These are phyloP conservation scores for Halesus radiatus DNA, from an alignment of 1,140 invertebrate species.

Conservation along the genomic window DNA sequence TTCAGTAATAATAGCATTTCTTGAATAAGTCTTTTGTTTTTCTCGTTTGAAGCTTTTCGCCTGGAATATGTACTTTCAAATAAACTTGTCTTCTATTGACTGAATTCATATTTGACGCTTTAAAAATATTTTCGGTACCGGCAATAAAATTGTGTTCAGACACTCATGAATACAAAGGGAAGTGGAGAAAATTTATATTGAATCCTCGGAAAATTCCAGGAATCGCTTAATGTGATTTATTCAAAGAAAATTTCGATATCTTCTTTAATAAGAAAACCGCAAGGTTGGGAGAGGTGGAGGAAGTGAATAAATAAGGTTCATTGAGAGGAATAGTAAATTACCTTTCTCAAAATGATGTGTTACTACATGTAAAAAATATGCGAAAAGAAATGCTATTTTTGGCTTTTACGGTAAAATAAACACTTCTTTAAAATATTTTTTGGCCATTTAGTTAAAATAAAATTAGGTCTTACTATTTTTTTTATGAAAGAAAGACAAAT, in stretches of 20 bases:
- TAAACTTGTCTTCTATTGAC: neutral
- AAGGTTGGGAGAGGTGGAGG: constrained; percentile 9
- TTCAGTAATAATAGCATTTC: no score
- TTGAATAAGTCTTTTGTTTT: no score
- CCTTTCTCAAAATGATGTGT: no score
- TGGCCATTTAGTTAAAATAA: no score
- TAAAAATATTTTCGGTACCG: neutral
- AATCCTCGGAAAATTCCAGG: constrained; percentile 21
- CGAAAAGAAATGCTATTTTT: no score
- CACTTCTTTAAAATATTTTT: no score
- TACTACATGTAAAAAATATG: no score
- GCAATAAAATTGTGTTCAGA: constrained; percentile 24
- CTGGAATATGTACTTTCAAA: neutral
- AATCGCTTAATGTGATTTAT: constrained; percentile 33
- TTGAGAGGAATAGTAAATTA: no score
- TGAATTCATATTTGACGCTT: constrained; percentile 11
- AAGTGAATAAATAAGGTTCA: no score
- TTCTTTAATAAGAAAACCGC: constrained; percentile 28
- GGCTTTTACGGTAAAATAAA: no score
- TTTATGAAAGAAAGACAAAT: no score
- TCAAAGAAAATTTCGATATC: constrained; percentile 33
- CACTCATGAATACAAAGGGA: constrained; percentile 25
- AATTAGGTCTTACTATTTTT: no score
- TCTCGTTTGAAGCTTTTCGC: neutral
- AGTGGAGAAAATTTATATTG: constrained; percentile 19